Evolutionary conservation across 2,797 vertebrate species (phyloP), one percentile per base, ranked within the genome.

Genomic region (Argyrosomus regius): DNA sequence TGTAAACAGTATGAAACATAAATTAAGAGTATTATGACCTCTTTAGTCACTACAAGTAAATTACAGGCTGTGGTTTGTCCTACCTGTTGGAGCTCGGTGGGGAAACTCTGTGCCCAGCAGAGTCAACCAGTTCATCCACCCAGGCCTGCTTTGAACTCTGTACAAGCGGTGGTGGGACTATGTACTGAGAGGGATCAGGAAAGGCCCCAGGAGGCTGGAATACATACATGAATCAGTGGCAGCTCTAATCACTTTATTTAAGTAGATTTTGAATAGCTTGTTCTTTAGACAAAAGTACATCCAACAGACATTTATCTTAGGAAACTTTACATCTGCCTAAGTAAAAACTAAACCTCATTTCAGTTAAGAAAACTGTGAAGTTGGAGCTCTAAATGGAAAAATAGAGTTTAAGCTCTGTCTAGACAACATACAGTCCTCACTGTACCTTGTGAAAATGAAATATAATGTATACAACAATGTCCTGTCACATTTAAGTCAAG

Each of bases 61-160:
- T 35, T 10, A 46, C 16, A 26, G 5, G 20, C 12, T 14, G 26
- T 31, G 48, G 6, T 6, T 39, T 22, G 20, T 62, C 28, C 61
- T 86, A 94, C 94, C 92, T 91, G 81, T n/a, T 65, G 39, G 48
- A 77, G 59, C 20, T 78, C 26, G 79, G 52, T 14, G 83, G 63
- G 46, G 89, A 94, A 46, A 28, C n/a, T 53, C 48, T 82, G 50
- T 65, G 73, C n/a, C 57, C 72, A n/a, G 52, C 39, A 22, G 22
- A 24, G 8, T 77, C 67, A 69, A 63, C 28, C n/a, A 70, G 78
- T 41, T 67, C 86, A 76, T 79, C 77, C 16, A 84, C 72, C 95
- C 96, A 96, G 80, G 93, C 93, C 86, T 96, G 94, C 75, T 91
- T 94, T 35, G 94, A 90, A 59, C 77, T 88, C 88, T 74, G 63